Base-by-base conservation (phyloP, 2,113 vertebrate species). In the Silurus glanis region DNA sequence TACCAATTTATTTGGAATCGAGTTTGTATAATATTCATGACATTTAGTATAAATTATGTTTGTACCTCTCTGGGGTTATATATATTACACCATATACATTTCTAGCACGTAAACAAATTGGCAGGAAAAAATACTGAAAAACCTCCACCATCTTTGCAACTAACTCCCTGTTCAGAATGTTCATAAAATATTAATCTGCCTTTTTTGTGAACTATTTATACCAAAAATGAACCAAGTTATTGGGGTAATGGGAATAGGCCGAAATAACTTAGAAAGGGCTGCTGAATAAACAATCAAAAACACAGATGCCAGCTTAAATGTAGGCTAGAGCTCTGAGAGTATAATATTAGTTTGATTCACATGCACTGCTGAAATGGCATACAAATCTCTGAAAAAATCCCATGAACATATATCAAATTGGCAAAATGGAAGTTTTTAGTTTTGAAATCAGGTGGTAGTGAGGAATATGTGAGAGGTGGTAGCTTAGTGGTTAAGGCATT, bases 171-270 rank as follows among this genome's bases (percentile, higher is more conserved):
- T 78, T 87, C 25, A 71, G 67, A 69, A 87, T 62, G 69, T 85
- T 87, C 78, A 89, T 89, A 80, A 84, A 89, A 84, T 86, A 89
- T 86, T 89, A 82, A 84, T 66, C 58, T 45, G 55, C 23, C 2
- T 67, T 89, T 72, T 82, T 71, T 67, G 47, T 84, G 76, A 86
- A 89, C 75, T 84, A 82, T 87, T 82, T 87, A 87, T 82, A 85
- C 45, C 14, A 71, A 61, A 53, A 84, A 81, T 78, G 79, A 76
- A 81, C 66, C 37, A 37, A 84, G 75, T 78, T 66, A 89, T 82
- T 62, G 51, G 85, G 83, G 69, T 75, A 86, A 78, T 85, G 71
- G 83, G 84, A 85, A 85, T n/a, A 66, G 69, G 78, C 53, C 79
- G 61, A 84, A 78, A 80, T 86, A 80, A 83, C 74, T 85, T 83